Base-by-base conservation (phyloP, 2,888 invertebrate genomes). In the Pyrocoelia pectoralis region DNA sequence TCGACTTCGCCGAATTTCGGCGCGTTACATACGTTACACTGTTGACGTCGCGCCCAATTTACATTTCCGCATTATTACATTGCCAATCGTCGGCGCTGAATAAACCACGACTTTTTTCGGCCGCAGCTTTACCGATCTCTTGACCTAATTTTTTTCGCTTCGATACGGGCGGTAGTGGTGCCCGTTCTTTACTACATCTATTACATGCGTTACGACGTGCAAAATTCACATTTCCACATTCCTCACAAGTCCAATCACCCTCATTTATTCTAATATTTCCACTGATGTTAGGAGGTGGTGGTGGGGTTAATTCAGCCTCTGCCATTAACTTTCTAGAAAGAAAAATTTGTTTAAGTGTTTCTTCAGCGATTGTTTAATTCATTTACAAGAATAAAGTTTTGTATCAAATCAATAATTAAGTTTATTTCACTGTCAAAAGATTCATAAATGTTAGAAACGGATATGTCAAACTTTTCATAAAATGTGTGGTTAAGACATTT, bases 31-130 rank as follows among this genome's bases (percentile, higher is more conserved):
- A 99, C 95, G 82, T 99, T 99, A 83, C 99, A 99, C 56, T 94
- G 94, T 76, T 91, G 92, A 57, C 99, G 86, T 68, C 97, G 86
- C 17, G 98, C 98, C 99, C 97, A 97, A 82, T 99, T 99, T 9
- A 99, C 98, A 82, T 99, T 99, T n/a, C 98, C 98, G 84, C 99
- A 99, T 98, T 98, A 82, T 94, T 95, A 82, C 99, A 99, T 79
- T 97, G 96, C 99, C 99, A 99, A 82, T 99, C 99, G 80, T 99
- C 98, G 33, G 99, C 98, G 82, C 96, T 95, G 81, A 88, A 90
- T 64, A 97, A 84, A n/a, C 97, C 97, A 73, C 95, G 89, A 75
- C 97, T 97, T 83, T 98, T 98, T 81, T 99, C 99, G 0, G 99
- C 99, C 29, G 97, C 95, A 15, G 92, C 94, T 84, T 98, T 98